A percentile compares a stretch with the other conserved stretches of the same genome.
Evolutionary conservation across 1,140 invertebrate genomes (phyloP).

Genomic region (Liolophura sinensis): DNA sequence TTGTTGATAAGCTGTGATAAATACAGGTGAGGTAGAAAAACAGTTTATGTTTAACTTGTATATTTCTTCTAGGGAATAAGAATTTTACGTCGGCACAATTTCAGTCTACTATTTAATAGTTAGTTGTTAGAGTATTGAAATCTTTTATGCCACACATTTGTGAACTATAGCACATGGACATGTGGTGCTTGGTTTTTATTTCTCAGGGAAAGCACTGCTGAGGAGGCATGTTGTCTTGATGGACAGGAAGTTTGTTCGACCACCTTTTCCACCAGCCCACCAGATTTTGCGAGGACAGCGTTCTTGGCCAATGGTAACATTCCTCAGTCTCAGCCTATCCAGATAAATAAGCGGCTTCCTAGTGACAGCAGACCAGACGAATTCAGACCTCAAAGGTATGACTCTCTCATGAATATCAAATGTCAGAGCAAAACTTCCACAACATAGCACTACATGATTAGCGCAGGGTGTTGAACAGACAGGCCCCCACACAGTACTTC

Average conservation of each 20-base stretch:
- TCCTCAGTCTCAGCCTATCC: conserved; percentile 23
- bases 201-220: conserved; percentile 15
- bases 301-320: not conserved
- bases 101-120: too few relatives aligned
- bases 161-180: not conserved
- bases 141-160: not conserved
- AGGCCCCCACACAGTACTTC: too few relatives aligned
- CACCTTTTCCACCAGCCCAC: conserved; percentile 33
- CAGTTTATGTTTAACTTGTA: too few relatives aligned
- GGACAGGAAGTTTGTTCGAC: conserved; percentile 35
- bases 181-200: not conserved
- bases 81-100: too few relatives aligned
- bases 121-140: too few relatives aligned
- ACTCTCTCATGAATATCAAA: not conserved
- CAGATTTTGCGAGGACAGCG: conserved; percentile 13
- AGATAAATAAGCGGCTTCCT: conserved; percentile 16
- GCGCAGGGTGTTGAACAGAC: too few relatives aligned
- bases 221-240: conserved; percentile 10
- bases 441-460: too few relatives aligned
- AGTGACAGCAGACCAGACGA: conserved; percentile 10
- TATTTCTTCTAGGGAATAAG: too few relatives aligned
- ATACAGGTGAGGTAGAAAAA: too few relatives aligned
- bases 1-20: too few relatives aligned
- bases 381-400: conserved; percentile 19
- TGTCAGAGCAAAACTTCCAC: not conserved